Percentiles rank a stretch among this genome's conserved stretches.
Conservation (phyloP, 2,797 vertebrate species). For the Xerus rutilus region DNA sequence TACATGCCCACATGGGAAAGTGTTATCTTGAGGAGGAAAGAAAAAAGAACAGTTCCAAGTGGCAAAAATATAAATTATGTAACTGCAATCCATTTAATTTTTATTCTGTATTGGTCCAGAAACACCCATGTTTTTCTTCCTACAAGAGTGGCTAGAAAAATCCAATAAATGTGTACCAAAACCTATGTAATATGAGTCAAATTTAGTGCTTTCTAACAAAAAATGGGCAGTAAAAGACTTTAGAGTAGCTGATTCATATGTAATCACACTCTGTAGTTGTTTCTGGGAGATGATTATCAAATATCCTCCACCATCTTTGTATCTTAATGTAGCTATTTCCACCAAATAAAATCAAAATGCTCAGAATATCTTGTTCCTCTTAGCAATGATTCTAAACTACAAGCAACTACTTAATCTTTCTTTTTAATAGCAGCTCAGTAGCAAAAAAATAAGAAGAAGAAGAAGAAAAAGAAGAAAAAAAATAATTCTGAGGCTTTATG, state of each 20-base stretch:
- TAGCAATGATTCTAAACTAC: neutral
- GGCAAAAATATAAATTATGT: neutral
- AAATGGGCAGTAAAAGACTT: neutral
- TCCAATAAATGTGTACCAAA: neutral
- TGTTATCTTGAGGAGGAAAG: neutral
- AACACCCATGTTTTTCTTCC: neutral
- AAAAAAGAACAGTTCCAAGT: neutral
- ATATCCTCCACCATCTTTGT: neutral
- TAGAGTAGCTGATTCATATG: neutral
- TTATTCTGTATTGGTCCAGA: neutral
- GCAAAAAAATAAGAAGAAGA: neutral
- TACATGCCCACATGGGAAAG: neutral
- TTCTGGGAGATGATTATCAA: neutral
- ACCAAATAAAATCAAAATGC: neutral
- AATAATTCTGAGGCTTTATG: neutral
- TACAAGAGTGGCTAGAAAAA: neutral
- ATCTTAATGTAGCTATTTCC: neutral
- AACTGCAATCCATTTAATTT: neutral
- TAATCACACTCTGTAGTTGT: neutral
- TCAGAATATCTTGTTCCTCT: neutral
- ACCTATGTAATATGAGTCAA: neutral
- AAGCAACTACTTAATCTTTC: neutral
- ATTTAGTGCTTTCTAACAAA: neutral
- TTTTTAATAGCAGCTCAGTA: neutral
- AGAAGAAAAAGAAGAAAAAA: neutral